phyloP scores from a whole-genome alignment of 2,797 vertebrate genomes.

The Sebastes umbrosus region DNA sequence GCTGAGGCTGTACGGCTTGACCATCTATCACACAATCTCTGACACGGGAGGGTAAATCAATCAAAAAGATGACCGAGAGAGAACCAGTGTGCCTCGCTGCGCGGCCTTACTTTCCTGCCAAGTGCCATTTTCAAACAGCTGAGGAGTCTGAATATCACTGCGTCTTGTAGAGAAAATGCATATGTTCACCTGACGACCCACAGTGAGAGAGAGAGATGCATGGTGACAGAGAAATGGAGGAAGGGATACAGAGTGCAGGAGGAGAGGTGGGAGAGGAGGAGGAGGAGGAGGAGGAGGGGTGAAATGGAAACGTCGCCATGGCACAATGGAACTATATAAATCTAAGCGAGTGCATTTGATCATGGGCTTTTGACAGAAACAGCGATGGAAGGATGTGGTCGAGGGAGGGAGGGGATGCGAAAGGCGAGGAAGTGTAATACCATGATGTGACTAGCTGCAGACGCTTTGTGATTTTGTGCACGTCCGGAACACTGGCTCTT shows the following conservation, averaged over 20 bases:
- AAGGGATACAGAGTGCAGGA: constrained; percentile 3
- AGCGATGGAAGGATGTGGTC: constrained; percentile 44
- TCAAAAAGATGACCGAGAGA: constrained; percentile 33
- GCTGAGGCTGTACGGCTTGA: constrained; percentile 14
- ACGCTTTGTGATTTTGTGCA: constrained; percentile 73
- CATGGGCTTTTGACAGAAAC: constrained; percentile 66
- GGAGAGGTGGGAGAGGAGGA: neutral
- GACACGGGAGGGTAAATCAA: constrained; percentile 46
- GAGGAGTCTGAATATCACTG: constrained; percentile 40
- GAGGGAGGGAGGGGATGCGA: constrained; percentile 5
- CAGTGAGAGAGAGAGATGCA: neutral
- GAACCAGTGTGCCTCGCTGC: neutral
- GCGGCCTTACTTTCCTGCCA: constrained; percentile 14
- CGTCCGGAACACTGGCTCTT: constrained; percentile 68
- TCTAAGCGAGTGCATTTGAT: constrained; percentile 72
- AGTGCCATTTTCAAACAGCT: constrained; percentile 49
- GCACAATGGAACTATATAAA: constrained; percentile 74
- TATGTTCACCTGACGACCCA: constrained; percentile 49
- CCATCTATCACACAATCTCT: constrained; percentile 52
- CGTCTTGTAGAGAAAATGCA: constrained; percentile 41
- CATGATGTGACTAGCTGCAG: constrained; percentile 56
- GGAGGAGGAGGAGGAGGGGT: constrained; percentile 14
- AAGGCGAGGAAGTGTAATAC: constrained; percentile 56
- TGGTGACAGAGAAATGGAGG: constrained; percentile 24
- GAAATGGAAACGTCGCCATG: constrained; percentile 49